Percentiles rank a stretch among this genome's conserved stretches.
Conservation (phyloP, 2,113 vertebrate species). For the Uria aalge region DNA sequence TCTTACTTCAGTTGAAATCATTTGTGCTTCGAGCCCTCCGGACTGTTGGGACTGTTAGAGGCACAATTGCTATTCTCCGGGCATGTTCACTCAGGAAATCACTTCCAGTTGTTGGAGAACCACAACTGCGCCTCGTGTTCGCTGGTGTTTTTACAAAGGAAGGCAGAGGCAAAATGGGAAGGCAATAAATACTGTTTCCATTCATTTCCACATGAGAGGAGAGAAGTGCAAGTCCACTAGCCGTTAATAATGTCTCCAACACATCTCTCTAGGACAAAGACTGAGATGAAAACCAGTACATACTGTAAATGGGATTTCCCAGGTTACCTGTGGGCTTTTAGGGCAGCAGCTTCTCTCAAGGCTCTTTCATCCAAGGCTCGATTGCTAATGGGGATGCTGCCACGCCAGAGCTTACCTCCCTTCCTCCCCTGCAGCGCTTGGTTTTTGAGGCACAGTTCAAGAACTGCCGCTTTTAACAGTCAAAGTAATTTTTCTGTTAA, state of each 20-base stretch:
- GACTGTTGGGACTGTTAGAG: not conserved
- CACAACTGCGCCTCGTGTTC: not conserved
- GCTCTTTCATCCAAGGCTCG: not conserved
- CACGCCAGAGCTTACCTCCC: not conserved
- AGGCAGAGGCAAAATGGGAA: not conserved
- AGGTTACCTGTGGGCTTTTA: not conserved
- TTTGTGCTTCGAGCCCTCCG: not conserved
- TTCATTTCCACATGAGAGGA: constrained; percentile 18
- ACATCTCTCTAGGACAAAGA: not conserved
- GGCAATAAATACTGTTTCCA: not conserved
- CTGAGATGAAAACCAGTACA: not conserved
- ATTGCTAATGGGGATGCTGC: not conserved
- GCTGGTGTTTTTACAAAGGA: not conserved
- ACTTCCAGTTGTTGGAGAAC: not conserved
- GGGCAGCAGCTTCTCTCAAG: not conserved
- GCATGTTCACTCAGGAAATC: not conserved
- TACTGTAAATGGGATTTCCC: not conserved
- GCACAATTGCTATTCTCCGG: not conserved
- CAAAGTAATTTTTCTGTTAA: not conserved
- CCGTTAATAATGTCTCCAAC: not conserved
- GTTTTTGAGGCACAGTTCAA: not conserved
- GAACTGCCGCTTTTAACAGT: not conserved
- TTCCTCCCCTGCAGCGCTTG: not conserved
- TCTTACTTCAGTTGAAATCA: not conserved
- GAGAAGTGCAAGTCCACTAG: not conserved